phyloP scores from a whole-genome alignment of 2,888 invertebrate species.

The Chymomyza caudatula region DNA sequence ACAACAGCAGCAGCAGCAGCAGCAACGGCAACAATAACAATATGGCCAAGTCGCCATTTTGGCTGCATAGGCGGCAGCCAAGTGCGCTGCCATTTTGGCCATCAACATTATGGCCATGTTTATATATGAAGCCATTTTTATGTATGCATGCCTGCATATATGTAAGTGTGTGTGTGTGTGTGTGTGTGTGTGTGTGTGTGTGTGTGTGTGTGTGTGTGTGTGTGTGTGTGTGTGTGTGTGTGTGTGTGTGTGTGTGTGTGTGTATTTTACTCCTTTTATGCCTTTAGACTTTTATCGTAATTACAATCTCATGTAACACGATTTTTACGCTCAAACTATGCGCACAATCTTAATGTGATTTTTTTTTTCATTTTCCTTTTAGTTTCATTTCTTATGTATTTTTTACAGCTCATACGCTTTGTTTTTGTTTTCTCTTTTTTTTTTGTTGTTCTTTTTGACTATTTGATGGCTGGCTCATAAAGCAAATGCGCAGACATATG shows the following conservation, averaged over 20 bases:
- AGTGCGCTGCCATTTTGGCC: background rate
- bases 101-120: slow-evolving; percentile 27
- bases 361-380: background rate
- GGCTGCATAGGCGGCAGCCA: background rate
- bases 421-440: background rate
- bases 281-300: slow-evolving; percentile 62
- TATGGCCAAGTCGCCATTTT: background rate
- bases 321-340: slow-evolving; percentile 55
- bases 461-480: slow-evolving; percentile 34
- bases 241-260: background rate
- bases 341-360: slow-evolving; percentile 61
- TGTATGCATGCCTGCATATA: background rate
- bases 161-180: no score
- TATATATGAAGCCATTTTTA: slow-evolving; percentile 49
- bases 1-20: slow-evolving; percentile 7
- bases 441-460: background rate
- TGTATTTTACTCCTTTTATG: slow-evolving; percentile 2
- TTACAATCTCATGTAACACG: slow-evolving; percentile 70
- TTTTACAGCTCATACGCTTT: background rate
- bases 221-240: background rate
- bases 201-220: background rate
- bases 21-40: background rate
- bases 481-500: slow-evolving; percentile 29
- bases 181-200: background rate
- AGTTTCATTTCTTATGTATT: background rate